Evolutionary conservation across 2,797 vertebrate genomes (phyloP).

Genomic region (Acipenser oxyrinchus): DNA sequence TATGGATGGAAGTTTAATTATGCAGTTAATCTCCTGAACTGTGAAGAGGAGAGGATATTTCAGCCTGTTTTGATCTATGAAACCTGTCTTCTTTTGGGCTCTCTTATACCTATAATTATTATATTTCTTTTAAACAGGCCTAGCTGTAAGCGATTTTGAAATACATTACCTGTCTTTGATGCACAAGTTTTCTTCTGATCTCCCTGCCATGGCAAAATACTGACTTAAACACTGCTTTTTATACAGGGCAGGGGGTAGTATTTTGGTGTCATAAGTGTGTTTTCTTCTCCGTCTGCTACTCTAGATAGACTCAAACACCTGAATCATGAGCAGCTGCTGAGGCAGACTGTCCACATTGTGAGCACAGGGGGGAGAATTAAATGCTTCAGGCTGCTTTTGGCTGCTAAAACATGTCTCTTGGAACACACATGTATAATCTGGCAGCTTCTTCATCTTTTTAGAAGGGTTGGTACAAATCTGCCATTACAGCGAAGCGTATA

Average conservation of each 20-base stretch:
- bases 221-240: not conserved
- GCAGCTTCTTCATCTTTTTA: constrained; percentile 18
- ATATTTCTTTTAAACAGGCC: not conserved
- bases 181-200: not conserved
- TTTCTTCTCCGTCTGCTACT: not conserved
- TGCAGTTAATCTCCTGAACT: not conserved
- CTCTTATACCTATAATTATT: not conserved
- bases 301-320: not conserved
- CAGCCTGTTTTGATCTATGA: not conserved
- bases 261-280: not conserved
- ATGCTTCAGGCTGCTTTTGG: constrained; percentile 5
- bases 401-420: not conserved
- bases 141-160: not conserved
- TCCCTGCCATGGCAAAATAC: not conserved
- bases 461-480: not conserved
- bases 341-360: not conserved
- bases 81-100: not conserved
- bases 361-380: not conserved
- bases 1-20: not conserved
- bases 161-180: not conserved
- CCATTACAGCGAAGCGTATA: too few relatives aligned
- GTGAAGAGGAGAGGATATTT: not conserved
- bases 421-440: not conserved
- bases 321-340: not conserved
- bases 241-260: not conserved